These are phyloP conservation scores for Oceanodroma leucorhoa DNA, from an alignment of 2,797 vertebrate genomes.

Conservation along the genomic window DNA sequence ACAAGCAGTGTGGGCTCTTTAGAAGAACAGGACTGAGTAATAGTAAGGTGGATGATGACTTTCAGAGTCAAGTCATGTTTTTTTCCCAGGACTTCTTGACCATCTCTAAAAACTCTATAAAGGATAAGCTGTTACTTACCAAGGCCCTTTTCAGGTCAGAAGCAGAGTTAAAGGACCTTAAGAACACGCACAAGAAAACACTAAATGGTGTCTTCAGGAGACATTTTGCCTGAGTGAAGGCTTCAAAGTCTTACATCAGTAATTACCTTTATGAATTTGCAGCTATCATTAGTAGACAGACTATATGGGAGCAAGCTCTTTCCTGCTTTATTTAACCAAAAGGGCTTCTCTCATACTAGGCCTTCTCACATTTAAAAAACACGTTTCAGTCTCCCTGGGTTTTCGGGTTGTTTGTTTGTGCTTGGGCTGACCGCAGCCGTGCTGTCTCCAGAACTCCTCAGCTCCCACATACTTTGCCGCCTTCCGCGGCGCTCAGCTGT, in stretches of 20 bases:
- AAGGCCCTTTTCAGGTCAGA: not conserved
- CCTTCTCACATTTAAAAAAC: not conserved
- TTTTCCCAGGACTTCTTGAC: not conserved
- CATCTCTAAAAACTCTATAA: not conserved
- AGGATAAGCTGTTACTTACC: rapidly evolving
- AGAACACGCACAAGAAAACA: not conserved
- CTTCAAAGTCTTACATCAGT: not conserved
- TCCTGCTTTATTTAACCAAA: not conserved
- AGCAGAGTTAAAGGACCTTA: not conserved
- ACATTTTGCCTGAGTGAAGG: not conserved
- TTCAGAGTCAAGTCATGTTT: not conserved
- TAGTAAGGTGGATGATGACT: not conserved
- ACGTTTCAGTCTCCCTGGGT: not conserved
- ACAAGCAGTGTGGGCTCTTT: not conserved
- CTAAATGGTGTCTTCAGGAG: not conserved
- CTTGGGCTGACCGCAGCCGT: not conserved
- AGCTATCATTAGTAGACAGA: not conserved
- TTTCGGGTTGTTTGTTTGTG: not conserved
- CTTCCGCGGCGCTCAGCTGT: not conserved
- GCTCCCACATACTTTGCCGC: not conserved
- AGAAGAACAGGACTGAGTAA: not conserved
- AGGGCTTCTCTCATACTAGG: not conserved
- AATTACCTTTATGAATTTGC: not conserved
- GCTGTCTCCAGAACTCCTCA: not conserved
- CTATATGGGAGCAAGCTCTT: not conserved